Evolutionary conservation across 2,113 vertebrate genomes (phyloP), one percentile per base, ranked within the genome.

Genomic region (Labeo catla): DNA sequence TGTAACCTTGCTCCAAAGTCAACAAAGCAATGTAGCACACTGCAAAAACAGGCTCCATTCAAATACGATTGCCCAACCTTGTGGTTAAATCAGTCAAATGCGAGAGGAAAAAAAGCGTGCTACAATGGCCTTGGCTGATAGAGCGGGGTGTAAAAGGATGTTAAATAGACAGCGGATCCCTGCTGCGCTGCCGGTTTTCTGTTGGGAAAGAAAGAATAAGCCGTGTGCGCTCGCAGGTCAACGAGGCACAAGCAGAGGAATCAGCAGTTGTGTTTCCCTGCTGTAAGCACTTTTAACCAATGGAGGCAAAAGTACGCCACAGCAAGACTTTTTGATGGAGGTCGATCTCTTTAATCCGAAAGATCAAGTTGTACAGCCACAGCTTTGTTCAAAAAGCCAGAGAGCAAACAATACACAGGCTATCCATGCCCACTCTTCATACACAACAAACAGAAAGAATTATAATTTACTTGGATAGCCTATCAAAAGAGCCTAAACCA

Each of bases 281-380:
- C 92, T 92, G 92, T 94, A 96, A 95, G 94, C 94, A 87, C 85
- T 94, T 95, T 94, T 91, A 59, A 86, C 91, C 92, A 89, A 84
- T 91, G 90, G 93, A 92, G 92, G 93, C 91, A 93, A 93, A 94
- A 90, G 91, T 89, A 91, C 91, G 91, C 91, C 89, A 91, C 90
- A 88, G 89, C 47, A 21, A 79, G 88, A 86, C 87, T 89, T 92
- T 93, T 91, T 87, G 85, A 88, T 88, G 87, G 89, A 43, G 74
- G 81, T 90, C 68, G 86, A 91, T 91, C 86, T 86, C 79, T 81
- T 87, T 15, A 86, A 92, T 94, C 93, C 91, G 89, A 93, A 94
- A 95, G 93, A 94, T 94, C 93, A 93, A 93, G 89, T 85, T 83
- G 90, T 89, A 89, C 84, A 84, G 72, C 86, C 39, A 72, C 16